phyloP scores from a whole-genome alignment of 2,888 invertebrate species.

The Hanleya hanleyi region DNA sequence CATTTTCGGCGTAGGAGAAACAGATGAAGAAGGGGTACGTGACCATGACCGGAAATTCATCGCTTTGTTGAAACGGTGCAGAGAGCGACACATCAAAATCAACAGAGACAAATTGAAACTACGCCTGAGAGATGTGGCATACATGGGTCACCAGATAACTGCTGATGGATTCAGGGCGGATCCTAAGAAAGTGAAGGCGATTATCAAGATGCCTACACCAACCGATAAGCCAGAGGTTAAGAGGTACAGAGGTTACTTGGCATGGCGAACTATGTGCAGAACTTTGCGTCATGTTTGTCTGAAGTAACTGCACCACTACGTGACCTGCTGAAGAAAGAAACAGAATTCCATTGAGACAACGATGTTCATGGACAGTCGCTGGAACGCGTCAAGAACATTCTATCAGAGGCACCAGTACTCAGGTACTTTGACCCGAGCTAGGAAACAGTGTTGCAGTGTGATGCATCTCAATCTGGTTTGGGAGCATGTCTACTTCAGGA shows the following conservation, averaged over 20 bases:
- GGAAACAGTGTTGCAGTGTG: too few species aligned
- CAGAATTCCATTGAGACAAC: slow-evolving; percentile 23
- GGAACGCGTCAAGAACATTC: slow-evolving; percentile 15
- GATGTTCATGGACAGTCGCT: slow-evolving; percentile 27
- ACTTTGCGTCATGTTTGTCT: slow-evolving; percentile 31
- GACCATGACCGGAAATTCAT: slow-evolving; percentile 26
- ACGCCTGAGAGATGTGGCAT: slow-evolving; percentile 20
- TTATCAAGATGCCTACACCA: slow-evolving; percentile 30
- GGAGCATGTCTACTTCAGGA: too few species aligned
- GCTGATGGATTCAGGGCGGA: slow-evolving; percentile 29
- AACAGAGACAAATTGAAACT: slow-evolving; percentile 31
- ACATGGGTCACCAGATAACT: slow-evolving; percentile 28
- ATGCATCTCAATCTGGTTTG: too few species aligned
- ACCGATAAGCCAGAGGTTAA: slow-evolving; percentile 22
- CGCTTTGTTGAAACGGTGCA: slow-evolving; percentile 20
- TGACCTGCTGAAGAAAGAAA: slow-evolving; percentile 21
- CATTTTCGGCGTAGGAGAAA: slow-evolving; percentile 24
- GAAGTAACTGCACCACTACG: slow-evolving; percentile 28
- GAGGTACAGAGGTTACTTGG: slow-evolving; percentile 30
- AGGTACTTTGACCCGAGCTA: slow-evolving; percentile 25
- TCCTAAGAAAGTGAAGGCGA: slow-evolving; percentile 30
- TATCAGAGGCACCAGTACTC: slow-evolving; percentile 29
- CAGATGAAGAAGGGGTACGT: slow-evolving; percentile 20
- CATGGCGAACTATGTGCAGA: slow-evolving; percentile 31
- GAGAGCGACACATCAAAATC: slow-evolving; percentile 25